Base-by-base conservation (phyloP, 2,888 invertebrate species). In the Philhelius pedissequus region DNA sequence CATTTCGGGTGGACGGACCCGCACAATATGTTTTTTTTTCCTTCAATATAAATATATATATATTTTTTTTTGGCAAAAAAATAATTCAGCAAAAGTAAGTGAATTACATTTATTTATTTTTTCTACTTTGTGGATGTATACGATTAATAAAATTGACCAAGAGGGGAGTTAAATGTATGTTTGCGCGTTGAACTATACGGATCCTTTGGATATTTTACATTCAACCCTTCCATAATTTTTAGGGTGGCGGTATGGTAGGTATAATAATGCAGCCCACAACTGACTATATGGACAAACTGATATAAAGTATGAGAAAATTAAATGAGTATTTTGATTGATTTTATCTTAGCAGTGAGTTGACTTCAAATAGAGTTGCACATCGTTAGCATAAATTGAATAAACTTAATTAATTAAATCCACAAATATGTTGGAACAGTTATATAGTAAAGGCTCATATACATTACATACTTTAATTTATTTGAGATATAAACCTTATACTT, bases 21-120 rank as follows among this genome's bases (percentile, higher is more conserved):
- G 80, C 66, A 81, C 60, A 30, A 48, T 48, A 66, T 75, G 70
- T 58, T 64, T 71, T 81, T 68, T 76, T 56, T 25, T 52, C 45
- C 50, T 45, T 64, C 43, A 38, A 38, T 38, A 38, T 38, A 35
- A n/a, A n/a, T n/a, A n/a, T n/a, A n/a, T n/a, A 35, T 52, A 50
- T 48, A 30, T 43, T 30, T 56, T 38, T 52, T 50, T 58, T 56
- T 45, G 5, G 13, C 62, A 56, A 64, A 25, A 71, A 73, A 83
- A 78, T 83, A 79, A 83, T 83, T 70, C 79, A 68, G 54, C 60
- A 73, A 48, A 48, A 68, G 62, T 82, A 78, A 78, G 74, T 83
- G 78, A 83, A 83, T 83, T 83, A 64, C 54, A 35, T 70, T 58
- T 76, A 22, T 68, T 25, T 56, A n/a, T 52, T 38, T 60, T 52